Evolutionary conservation across 2,888 invertebrate genomes (phyloP).

Genomic region (Notodonta dromedarius): DNA sequence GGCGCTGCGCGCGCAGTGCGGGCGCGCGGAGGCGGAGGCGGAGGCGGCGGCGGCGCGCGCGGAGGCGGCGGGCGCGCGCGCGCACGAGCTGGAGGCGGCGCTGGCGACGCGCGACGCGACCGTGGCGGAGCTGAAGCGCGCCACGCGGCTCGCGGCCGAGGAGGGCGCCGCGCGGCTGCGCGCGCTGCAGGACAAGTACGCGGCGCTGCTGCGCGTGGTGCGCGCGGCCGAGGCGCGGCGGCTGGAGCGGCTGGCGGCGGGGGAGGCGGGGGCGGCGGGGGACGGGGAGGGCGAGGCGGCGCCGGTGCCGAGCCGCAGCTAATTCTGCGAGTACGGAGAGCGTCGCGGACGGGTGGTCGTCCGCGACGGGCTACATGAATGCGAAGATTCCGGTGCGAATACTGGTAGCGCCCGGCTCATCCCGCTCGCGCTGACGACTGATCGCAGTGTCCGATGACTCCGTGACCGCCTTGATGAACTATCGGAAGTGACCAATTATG

Average conservation of each 20-base stretch:
- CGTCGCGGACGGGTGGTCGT: slow-evolving; percentile 18
- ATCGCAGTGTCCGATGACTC: slow-evolving; percentile 50
- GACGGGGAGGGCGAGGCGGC: slow-evolving; percentile 43
- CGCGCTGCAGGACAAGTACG: slow-evolving; percentile 85
- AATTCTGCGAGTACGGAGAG: slow-evolving; percentile 10
- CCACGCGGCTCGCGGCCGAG: slow-evolving; percentile 79
- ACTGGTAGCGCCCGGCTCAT: too few species aligned
- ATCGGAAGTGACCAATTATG: neutral
- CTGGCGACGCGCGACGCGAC: slow-evolving; percentile 64
- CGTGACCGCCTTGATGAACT: neutral
- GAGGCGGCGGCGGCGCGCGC: slow-evolving; percentile 75
- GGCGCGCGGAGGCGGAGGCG: slow-evolving; percentile 73
- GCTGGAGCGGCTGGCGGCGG: slow-evolving; percentile 76
- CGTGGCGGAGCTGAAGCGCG: slow-evolving; percentile 77
- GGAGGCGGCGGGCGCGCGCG: slow-evolving; percentile 67
- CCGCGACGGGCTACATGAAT: too few species aligned
- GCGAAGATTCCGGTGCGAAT: too few species aligned
- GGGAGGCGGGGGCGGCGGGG: slow-evolving; percentile 46
- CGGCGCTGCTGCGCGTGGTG: slow-evolving; percentile 82
- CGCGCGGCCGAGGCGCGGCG: slow-evolving; percentile 81
- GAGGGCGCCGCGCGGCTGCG: slow-evolving; percentile 85
- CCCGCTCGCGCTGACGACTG: slow-evolving; percentile 77
- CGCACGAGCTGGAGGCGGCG: slow-evolving; percentile 73
- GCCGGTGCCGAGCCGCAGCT: slow-evolving; percentile 17
- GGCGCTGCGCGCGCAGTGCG: slow-evolving; percentile 50